Percentiles rank a stretch among this genome's conserved stretches.
These are phyloP conservation scores for Phalacrocorax carbo DNA, from an alignment of 2,113 vertebrate genomes.

Conservation along the genomic window DNA sequence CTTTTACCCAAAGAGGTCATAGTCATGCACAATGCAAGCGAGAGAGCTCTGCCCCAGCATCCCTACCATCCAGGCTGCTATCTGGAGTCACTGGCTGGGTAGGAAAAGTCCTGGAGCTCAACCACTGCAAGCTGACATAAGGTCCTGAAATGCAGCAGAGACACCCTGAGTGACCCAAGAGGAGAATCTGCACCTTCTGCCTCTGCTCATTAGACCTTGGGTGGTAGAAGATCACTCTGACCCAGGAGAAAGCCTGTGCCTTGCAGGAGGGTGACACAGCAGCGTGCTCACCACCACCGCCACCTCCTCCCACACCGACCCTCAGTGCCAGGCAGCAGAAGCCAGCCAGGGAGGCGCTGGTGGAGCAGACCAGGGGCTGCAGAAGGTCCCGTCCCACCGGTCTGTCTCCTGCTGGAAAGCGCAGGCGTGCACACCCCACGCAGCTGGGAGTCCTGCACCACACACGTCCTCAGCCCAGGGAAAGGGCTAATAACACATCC, in stretches of 20 bases:
- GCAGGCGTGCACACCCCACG: rapidly evolving
- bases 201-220: background rate
- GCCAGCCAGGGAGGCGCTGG: background rate
- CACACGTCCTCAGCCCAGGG: background rate
- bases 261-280: background rate
- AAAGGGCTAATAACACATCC: background rate
- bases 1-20: background rate
- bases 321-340: background rate
- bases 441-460: background rate
- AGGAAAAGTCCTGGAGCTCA: background rate
- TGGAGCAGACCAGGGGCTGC: background rate
- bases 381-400: rapidly evolving
- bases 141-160: background rate
- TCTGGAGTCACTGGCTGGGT: background rate
- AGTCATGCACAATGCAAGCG: background rate
- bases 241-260: background rate
- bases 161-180: rapidly evolving
- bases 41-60: background rate
- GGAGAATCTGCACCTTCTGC: background rate
- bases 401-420: background rate
- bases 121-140: background rate
- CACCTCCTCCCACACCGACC: background rate
- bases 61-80: background rate
- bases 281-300: rapidly evolving
- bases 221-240: background rate